These are phyloP conservation scores for Hephaestus fuliginosus DNA, from an alignment of 2,797 vertebrate species.

Conservation along the genomic window DNA sequence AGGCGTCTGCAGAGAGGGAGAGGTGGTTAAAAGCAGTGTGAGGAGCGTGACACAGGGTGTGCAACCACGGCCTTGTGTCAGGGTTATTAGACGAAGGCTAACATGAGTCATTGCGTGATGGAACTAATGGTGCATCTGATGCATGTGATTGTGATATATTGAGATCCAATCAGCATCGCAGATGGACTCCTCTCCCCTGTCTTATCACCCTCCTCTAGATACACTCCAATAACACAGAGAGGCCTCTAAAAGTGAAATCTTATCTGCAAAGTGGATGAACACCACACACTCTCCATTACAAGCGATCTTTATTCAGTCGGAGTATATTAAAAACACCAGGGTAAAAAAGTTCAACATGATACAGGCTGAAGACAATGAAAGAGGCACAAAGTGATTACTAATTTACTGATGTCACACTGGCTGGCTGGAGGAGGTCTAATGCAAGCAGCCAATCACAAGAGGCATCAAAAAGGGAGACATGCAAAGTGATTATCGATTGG, in stretches of 20 bases:
- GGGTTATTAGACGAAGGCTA: slow-evolving; percentile 64
- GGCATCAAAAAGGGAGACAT: slow-evolving; percentile 44
- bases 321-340: slow-evolving; percentile 41
- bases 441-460: slow-evolving; percentile 42
- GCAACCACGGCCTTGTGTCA: slow-evolving; percentile 38
- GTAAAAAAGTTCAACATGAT: slow-evolving; percentile 29
- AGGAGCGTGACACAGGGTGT: slow-evolving; percentile 52
- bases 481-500: slow-evolving; percentile 63
- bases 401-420: slow-evolving; percentile 43
- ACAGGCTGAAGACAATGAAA: slow-evolving; percentile 11
- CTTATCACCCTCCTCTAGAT: slow-evolving; percentile 53
- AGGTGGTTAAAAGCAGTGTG: slow-evolving; percentile 46
- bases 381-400: slow-evolving; percentile 35
- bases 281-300: slow-evolving; percentile 28
- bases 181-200: slow-evolving; percentile 52
- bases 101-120: slow-evolving; percentile 57
- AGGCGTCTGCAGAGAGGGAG: slow-evolving; percentile 54
- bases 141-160: slow-evolving; percentile 54
- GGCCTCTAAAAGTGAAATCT: slow-evolving; percentile 41
- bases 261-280: slow-evolving; percentile 57
- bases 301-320: slow-evolving; percentile 31
- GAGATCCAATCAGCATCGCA: slow-evolving; percentile 60
- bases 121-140: slow-evolving; percentile 67
- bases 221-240: slow-evolving; percentile 41
- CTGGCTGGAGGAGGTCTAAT: slow-evolving; percentile 23